These are phyloP conservation scores for Siphamia tubifer DNA, from an alignment of 2,113 vertebrate genomes.

Conservation along the genomic window DNA sequence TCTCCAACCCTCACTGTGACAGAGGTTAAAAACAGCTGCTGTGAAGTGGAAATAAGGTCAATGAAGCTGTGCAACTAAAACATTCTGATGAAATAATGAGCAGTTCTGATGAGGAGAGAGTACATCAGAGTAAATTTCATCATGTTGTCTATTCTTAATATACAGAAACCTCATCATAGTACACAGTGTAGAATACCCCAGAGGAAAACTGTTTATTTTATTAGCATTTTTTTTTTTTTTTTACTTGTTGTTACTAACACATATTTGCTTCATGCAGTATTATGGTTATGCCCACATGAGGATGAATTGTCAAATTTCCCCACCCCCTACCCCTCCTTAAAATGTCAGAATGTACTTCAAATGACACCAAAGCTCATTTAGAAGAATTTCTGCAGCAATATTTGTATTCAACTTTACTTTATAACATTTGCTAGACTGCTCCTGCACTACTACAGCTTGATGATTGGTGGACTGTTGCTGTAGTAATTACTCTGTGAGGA, in stretches of 20 bases:
- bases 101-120: constrained; percentile 34
- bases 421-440: background rate
- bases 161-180: constrained; percentile 5
- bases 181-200: constrained; percentile 3
- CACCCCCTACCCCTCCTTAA: no score
- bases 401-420: constrained; percentile 4
- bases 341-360: constrained; percentile 3
- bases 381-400: background rate
- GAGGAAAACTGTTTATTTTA: constrained; percentile 5
- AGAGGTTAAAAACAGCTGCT: background rate
- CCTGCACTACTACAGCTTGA: background rate
- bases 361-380: background rate
- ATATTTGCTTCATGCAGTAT: constrained; percentile 16
- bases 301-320: background rate
- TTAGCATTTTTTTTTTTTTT: no score
- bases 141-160: constrained; percentile 22
- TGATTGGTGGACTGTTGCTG: background rate
- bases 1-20: background rate
- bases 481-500: background rate
- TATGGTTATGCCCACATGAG: constrained; percentile 23
- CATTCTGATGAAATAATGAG: constrained; percentile 37
- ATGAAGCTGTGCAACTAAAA: background rate
- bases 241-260: constrained; percentile 13
- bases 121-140: constrained; percentile 33
- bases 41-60: constrained; percentile 34